A percentile compares a stretch with the other conserved stretches of the same genome.
These are phyloP conservation scores for Lepidotrigona ventralis DNA, from an alignment of 1,140 invertebrate genomes.

Conservation along the genomic window DNA sequence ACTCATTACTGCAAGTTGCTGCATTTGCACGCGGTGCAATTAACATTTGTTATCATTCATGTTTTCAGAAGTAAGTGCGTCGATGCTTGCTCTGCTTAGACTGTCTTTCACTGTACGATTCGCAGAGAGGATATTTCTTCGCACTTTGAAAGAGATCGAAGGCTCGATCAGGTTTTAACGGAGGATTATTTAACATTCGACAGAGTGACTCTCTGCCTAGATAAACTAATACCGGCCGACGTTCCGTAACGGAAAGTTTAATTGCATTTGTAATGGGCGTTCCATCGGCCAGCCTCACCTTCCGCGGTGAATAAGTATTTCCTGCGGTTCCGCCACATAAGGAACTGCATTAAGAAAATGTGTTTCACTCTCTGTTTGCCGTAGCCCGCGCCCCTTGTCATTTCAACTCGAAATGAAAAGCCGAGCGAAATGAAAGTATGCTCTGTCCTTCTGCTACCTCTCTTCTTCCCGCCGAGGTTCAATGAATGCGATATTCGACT, in stretches of 20 bases:
- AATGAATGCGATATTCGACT: constrained; percentile 29
- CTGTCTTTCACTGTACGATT: neutral
- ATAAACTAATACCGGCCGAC: constrained; percentile 21
- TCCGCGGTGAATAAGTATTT: constrained; percentile 26
- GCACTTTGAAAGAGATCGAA: neutral
- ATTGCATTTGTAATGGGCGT: constrained; percentile 42
- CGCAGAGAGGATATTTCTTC: neutral
- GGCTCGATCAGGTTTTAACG: constrained; percentile 3
- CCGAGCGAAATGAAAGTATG: constrained; percentile 17
- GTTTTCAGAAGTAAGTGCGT: too few relatives aligned
- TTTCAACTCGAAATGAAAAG: constrained; percentile 20
- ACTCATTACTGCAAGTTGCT: too few relatives aligned
- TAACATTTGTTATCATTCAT: too few relatives aligned
- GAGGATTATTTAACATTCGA: constrained; percentile 38
- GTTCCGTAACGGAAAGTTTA: constrained; percentile 36
- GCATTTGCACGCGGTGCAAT: too few relatives aligned
- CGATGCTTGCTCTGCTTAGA: too few relatives aligned
- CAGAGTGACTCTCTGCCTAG: constrained; percentile 1
- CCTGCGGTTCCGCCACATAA: constrained; percentile 9
- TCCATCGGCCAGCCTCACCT: neutral
- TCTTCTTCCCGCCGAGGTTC: constrained; percentile 1
- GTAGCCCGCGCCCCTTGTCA: constrained; percentile 7
- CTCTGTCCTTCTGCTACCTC: neutral
- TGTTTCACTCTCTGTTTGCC: constrained; percentile 13
- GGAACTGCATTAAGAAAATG: constrained; percentile 46